Percentiles rank a stretch among this genome's conserved stretches.
These are phyloP conservation scores for Leucozona laternaria DNA, from an alignment of 2,888 invertebrate genomes.

Conservation along the genomic window DNA sequence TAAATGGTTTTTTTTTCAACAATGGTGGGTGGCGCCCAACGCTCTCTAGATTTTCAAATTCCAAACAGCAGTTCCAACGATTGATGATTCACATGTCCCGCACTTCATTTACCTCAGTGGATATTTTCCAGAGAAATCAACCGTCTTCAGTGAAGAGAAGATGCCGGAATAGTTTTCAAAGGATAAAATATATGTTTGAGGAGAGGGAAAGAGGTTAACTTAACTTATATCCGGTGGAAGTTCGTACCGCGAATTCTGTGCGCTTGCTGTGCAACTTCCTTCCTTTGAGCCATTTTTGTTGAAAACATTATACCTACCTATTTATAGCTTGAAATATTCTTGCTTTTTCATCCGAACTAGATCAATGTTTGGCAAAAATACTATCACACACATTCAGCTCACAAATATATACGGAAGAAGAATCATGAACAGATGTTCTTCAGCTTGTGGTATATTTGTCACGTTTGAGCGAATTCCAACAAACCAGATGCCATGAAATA, in stretches of 20 bases:
- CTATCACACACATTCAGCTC: slow-evolving; percentile 42
- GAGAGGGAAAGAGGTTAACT: slow-evolving; percentile 17
- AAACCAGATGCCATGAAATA: slow-evolving; percentile 74
- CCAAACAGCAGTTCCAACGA: slow-evolving; percentile 47
- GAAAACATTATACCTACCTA: slow-evolving; percentile 14
- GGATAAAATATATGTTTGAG: slow-evolving; percentile 8
- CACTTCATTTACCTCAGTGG: slow-evolving; percentile 60
- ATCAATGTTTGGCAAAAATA: slow-evolving; percentile 60
- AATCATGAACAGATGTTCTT: slow-evolving; percentile 74
- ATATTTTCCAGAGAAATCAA: slow-evolving; percentile 60
- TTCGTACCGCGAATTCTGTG: slow-evolving; percentile 56
- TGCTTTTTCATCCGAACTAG: slow-evolving; percentile 37
- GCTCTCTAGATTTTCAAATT: slow-evolving; percentile 48
- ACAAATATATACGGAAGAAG: slow-evolving; percentile 54
- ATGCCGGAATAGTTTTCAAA: slow-evolving; percentile 50
- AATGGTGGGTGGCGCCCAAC: slow-evolving; percentile 14
- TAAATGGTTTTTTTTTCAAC: slow-evolving; percentile 44
- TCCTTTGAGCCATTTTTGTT: slow-evolving; percentile 30
- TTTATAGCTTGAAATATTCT: slow-evolving; percentile 6
- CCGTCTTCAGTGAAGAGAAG: background rate
- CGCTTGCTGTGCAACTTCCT: slow-evolving; percentile 41
- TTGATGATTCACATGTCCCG: slow-evolving; percentile 64
- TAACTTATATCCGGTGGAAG: slow-evolving; percentile 38
- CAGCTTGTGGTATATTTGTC: slow-evolving; percentile 75
- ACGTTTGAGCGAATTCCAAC: slow-evolving; percentile 74